These are phyloP conservation scores for Centropus unirufus DNA, from an alignment of 2,113 vertebrate species.

Conservation along the genomic window DNA sequence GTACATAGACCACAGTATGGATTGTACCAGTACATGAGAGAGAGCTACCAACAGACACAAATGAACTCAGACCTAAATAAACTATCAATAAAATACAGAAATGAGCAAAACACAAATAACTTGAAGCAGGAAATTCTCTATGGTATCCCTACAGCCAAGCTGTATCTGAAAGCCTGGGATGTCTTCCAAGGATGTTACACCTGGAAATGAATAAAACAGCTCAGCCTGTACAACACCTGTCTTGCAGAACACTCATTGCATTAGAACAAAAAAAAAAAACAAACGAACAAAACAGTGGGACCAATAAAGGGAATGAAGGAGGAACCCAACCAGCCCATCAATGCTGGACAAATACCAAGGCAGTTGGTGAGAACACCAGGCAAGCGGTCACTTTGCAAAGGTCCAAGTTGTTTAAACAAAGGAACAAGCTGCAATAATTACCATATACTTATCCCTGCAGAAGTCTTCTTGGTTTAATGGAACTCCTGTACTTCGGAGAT, in stretches of 20 bases:
- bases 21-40: neutral
- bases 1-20: neutral
- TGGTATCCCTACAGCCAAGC: neutral
- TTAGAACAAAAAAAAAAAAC: neutral
- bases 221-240: slow-evolving; percentile 12
- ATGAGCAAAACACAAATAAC: neutral
- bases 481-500: neutral
- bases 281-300: neutral
- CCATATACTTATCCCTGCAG: neutral
- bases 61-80: neutral
- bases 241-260: slow-evolving; percentile 15
- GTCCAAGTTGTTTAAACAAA: neutral
- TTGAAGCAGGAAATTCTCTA: neutral
- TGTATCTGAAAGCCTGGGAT: slow-evolving; percentile 23
- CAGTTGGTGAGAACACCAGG: neutral
- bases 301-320: neutral
- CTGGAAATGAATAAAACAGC: slow-evolving; percentile 48
- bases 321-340: neutral
- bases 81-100: slow-evolving; percentile 24
- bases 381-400: neutral
- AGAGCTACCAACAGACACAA: neutral
- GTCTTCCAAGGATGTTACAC: slow-evolving; percentile 44
- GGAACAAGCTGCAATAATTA: neutral
- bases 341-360: neutral
- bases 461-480: neutral